Base-by-base conservation (phyloP, 1,140 invertebrate species). In the Drosophila busckii region DNA sequence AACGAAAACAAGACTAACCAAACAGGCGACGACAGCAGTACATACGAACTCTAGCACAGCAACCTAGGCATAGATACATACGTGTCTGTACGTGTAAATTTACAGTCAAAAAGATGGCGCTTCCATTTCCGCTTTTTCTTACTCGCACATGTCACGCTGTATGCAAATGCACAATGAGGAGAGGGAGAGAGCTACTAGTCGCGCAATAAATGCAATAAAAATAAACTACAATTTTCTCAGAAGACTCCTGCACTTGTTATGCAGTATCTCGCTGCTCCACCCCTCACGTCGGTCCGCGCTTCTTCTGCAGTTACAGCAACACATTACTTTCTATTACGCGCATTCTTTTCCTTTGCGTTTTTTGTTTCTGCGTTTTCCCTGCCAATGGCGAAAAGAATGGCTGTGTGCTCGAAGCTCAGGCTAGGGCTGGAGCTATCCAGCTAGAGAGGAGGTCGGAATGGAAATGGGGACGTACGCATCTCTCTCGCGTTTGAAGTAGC, bases 1-100 rank as follows among this genome's bases (percentile, higher is more conserved):
- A 55, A 64, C 55, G 71, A 44, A 20, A 34, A 26, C 7, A 41
- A 10, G 15, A 38, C 12, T 23, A 60, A 15, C 29, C n/a, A n/a
- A 35, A 44, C 38, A 25, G 41, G n/a, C 16, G 31, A 22, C 32
- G 20, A 9, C 22, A 37, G 15, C 42, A 38, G 13, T 58, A 50
- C 40, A 19, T 40, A 40, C 48, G 15, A 8, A 12, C 44, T 20
- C 31, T 0, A 13, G 23, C 44, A 44, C 46, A 37, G 44, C 31
- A 7, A 48, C 31, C 26, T 46, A 50, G n/a, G n/a, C n/a, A n/a
- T n/a, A n/a, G n/a, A n/a, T n/a, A n/a, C n/a, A n/a, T n/a, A n/a
- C n/a, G n/a, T n/a, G n/a, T n/a, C n/a, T n/a, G n/a, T 54, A 64
- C 69, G 69, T 73, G 75, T 80, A 63, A 80, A 80, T 80, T 80